These are phyloP conservation scores for Ascaphus truei DNA, from an alignment of 2,113 vertebrate genomes.

Conservation along the genomic window DNA sequence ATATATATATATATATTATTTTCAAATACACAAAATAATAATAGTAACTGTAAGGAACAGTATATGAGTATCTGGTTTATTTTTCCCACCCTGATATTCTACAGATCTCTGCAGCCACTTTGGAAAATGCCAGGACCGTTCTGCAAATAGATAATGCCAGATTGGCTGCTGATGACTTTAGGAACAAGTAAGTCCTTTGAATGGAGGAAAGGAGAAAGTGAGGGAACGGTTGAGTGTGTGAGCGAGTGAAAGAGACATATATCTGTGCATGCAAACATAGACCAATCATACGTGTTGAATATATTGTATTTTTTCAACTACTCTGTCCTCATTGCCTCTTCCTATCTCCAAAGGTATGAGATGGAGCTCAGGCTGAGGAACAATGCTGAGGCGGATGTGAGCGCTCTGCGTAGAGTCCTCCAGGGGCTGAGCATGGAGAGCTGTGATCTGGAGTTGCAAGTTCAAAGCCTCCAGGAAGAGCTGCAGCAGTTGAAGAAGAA, in stretches of 20 bases:
- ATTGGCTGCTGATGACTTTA: conserved; percentile 19
- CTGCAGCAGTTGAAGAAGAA: conserved; percentile 79
- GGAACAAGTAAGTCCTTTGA: background rate
- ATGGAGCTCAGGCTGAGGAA: conserved; percentile 2
- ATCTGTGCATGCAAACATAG: too few species aligned
- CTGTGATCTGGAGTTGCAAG: conserved; percentile 23
- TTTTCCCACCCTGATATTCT: too few species aligned
- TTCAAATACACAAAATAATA: too few species aligned
- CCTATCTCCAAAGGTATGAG: conserved; percentile 42
- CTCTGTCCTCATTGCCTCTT: conserved; percentile 23
- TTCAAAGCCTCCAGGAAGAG: conserved; percentile 70
- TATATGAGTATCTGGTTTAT: too few species aligned
- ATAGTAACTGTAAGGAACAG: too few species aligned
- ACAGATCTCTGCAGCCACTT: background rate
- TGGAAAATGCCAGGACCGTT: conserved; percentile 12
- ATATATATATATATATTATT: too few species aligned
- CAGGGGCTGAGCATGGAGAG: conserved; percentile 20
- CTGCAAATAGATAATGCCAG: conserved; percentile 19
- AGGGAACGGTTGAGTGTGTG: too few species aligned
- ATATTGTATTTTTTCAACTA: background rate
- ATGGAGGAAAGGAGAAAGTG: too few species aligned
- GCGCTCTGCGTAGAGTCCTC: conserved; percentile 7
- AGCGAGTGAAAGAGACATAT: too few species aligned
- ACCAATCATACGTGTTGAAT: too few species aligned
- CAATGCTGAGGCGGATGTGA: background rate